Conservation (phyloP, 2,113 vertebrate genomes). For the Montifringilla adamsi region DNA sequence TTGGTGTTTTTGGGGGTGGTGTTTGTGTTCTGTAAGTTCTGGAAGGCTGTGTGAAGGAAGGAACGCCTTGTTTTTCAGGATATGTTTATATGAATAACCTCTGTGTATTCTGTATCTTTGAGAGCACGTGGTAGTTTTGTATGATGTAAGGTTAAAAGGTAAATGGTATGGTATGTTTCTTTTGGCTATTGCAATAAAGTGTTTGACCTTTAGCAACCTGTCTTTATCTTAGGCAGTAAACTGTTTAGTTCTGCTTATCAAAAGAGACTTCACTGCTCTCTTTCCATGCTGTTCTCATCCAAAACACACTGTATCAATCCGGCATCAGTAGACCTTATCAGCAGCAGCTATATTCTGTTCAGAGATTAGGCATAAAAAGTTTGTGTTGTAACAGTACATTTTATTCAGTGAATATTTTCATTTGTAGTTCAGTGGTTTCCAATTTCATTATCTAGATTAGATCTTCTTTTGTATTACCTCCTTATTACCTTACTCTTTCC, state of each 20-base stretch:
- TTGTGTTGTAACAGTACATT: neutral
- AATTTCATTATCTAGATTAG: slow-evolving; percentile 9
- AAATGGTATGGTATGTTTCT: slow-evolving; percentile 29
- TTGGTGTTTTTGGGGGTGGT: fast-evolving
- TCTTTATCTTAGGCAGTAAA: slow-evolving; percentile 62
- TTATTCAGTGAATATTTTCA: neutral
- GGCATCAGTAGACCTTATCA: slow-evolving; percentile 20
- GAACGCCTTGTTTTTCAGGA: slow-evolving; percentile 50
- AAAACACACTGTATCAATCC: slow-evolving; percentile 35
- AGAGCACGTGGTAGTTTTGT: slow-evolving; percentile 19
- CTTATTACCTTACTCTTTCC: neutral
- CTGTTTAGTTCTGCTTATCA: slow-evolving; percentile 49
- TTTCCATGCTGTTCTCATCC: slow-evolving; percentile 53
- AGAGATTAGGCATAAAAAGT: neutral
- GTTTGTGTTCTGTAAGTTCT: neutral
- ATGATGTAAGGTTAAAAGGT: slow-evolving; percentile 56
- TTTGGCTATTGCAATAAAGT: slow-evolving; percentile 52
- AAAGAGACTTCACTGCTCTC: slow-evolving; percentile 51
- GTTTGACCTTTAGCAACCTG: slow-evolving; percentile 51
- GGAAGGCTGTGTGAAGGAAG: neutral
- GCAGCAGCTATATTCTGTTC: neutral
- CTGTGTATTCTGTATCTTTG: slow-evolving; percentile 32
- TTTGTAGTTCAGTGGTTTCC: neutral
- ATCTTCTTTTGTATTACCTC: neutral
- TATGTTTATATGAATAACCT: slow-evolving; percentile 22